phyloP scores from a whole-genome alignment of 1,140 invertebrate species.

The Diorhabda elongata region DNA sequence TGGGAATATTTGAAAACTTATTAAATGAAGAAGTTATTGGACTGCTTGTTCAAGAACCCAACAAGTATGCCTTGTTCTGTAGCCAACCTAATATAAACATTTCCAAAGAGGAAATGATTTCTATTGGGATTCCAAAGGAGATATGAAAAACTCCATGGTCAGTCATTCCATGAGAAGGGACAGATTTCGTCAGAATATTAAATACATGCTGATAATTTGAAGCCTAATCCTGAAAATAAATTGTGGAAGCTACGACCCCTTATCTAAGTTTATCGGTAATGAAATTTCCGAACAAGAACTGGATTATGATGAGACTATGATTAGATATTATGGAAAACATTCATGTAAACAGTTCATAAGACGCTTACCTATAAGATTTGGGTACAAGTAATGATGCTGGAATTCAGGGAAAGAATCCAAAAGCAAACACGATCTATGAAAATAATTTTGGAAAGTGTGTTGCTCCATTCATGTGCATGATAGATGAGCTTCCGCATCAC shows the following conservation, averaged over 20 bases:
- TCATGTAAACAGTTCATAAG: too few species aligned
- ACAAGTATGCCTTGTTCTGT: too few species aligned
- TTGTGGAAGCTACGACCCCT: conserved; percentile 6
- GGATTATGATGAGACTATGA: too few species aligned
- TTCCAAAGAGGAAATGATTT: neutral
- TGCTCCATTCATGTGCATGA: too few species aligned
- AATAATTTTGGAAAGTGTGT: too few species aligned
- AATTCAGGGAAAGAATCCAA: neutral
- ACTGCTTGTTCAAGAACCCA: too few species aligned
- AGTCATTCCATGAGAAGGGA: neutral
- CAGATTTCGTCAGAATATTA: neutral
- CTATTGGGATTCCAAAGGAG: neutral
- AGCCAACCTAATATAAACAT: too few species aligned
- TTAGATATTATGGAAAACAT: neutral
- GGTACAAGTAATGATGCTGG: neutral
- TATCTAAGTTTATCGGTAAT: neutral
- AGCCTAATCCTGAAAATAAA: conserved; percentile 3
- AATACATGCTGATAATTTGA: neutral
- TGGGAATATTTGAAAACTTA: too few species aligned
- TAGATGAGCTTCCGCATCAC: too few species aligned
- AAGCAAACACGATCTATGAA: too few species aligned
- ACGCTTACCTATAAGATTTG: neutral
- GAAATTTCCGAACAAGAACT: neutral
- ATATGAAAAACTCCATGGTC: neutral
- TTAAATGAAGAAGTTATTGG: too few species aligned